A percentile compares a stretch with the other conserved stretches of the same genome.
Evolutionary conservation across 2,797 vertebrate species (phyloP).

Genomic region (Apogon talboti): DNA sequence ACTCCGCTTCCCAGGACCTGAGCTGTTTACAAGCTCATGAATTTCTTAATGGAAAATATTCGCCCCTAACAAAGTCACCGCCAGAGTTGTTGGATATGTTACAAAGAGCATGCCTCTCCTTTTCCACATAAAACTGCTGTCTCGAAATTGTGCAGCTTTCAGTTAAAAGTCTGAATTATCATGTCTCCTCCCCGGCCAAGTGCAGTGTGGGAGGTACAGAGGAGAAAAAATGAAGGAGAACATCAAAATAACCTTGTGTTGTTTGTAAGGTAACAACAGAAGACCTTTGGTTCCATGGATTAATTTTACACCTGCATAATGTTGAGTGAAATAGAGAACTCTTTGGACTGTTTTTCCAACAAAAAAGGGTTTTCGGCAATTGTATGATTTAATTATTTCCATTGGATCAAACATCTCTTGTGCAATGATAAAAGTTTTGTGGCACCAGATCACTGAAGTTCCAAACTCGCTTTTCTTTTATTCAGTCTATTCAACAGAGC

Average conservation of each 20-base stretch:
- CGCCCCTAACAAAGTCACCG: conserved; percentile 76
- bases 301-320: not conserved
- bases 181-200: conserved; percentile 25
- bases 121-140: conserved; percentile 82
- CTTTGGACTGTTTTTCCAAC: conserved; percentile 23
- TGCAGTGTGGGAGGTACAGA: conserved; percentile 14
- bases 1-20: conserved; percentile 70
- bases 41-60: conserved; percentile 84
- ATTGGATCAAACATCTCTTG: conserved; percentile 29
- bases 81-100: conserved; percentile 71
- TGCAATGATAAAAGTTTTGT: conserved; percentile 29
- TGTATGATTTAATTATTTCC: conserved; percentile 23
- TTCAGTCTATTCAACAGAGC: conserved; percentile 34
- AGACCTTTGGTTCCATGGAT: not conserved
- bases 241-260: not conserved
- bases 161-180: conserved; percentile 53
- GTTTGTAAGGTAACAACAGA: conserved; percentile 8
- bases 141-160: conserved; percentile 63
- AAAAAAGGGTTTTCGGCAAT: conserved; percentile 13
- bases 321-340: not conserved
- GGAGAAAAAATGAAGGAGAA: conserved; percentile 13
- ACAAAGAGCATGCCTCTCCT: conserved; percentile 63
- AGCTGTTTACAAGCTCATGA: conserved; percentile 82
- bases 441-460: conserved; percentile 21
- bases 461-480: conserved; percentile 38